Evolutionary conservation across 2,113 vertebrate genomes (phyloP), one percentile per base, ranked within the genome.

Genomic region (Oreochromis aureus): DNA sequence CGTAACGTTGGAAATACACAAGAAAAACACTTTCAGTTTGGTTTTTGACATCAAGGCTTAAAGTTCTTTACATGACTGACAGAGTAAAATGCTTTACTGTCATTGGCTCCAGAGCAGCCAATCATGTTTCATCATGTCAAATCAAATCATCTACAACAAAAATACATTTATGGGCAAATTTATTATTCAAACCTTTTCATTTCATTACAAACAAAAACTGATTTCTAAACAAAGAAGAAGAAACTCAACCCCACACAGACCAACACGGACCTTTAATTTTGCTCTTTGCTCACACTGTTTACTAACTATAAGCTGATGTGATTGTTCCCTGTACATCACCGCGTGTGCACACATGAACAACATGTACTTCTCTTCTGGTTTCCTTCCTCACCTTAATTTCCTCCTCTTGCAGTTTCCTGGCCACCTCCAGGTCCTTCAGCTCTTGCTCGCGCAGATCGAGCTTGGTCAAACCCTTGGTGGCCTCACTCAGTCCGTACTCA

Each of bases 401-500:
- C 86, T 99, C 97, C 55, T 99, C 97, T 73, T 99, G 98, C 81
- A 99, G 89, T 81, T 90, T 98, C 86, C 97, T 96, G 81, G 98
- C 98, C 58, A 99, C 98, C 93, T 99, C 98, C 78, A 98, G 95
- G 96, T 99, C 98, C 71, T 95, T 97, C 58, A 97, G 55, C 87
- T 99, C 98, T 92, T 97, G 97, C 34, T 97, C 96, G 27, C 94
- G 96, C 11, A 96, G 80, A 18, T 95, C 94, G 16, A 95, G 93
- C 30, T 88, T 95, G 0, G 95, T 95, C 11, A 97, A 78, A 10
- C 96, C 94, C n/a, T 94, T 96, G 11, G 95, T 89, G 51, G 94
- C 89, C 76, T 98, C 97, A 19, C 89, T 92, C 89, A 97, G 41
- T 8, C 90, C 93, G 9, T 87, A 96, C 80, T 96, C 95, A 3